Evolutionary conservation across 2,113 vertebrate genomes (phyloP).

Genomic region (Vidua macroura): DNA sequence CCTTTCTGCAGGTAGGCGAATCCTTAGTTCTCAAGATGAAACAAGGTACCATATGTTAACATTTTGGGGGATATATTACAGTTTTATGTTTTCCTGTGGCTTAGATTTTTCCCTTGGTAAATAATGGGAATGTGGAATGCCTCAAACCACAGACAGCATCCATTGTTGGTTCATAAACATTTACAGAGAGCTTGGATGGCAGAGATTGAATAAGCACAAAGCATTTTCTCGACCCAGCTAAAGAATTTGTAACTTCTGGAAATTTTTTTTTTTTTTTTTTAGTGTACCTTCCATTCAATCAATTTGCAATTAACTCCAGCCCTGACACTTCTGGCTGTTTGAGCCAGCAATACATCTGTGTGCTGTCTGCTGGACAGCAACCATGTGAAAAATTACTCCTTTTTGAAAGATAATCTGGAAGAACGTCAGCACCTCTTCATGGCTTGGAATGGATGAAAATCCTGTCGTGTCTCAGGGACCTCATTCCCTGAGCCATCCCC

Average conservation of each 20-base stretch:
- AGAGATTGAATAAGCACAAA: background rate
- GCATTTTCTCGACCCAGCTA: background rate
- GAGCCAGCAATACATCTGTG: background rate
- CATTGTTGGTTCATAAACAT: background rate
- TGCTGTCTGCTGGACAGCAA: background rate
- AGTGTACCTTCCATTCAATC: background rate
- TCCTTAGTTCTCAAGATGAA: background rate
- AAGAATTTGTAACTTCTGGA: conserved; percentile 6
- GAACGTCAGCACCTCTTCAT: background rate
- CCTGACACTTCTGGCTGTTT: background rate
- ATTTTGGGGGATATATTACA: background rate
- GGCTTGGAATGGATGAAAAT: background rate
- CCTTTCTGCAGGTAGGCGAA: background rate
- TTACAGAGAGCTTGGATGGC: background rate
- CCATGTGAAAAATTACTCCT: background rate
- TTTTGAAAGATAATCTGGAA: background rate
- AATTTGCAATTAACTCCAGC: conserved; percentile 29
- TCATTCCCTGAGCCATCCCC: background rate
- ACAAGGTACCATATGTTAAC: background rate
- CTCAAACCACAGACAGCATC: background rate
- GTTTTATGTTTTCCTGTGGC: background rate
- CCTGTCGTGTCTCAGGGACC: background rate
- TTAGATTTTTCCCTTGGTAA: background rate
- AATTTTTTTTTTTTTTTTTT: background rate
- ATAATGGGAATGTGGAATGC: fast-evolving